Percentiles rank a stretch among this genome's conserved stretches.
phyloP scores from a whole-genome alignment of 1,140 invertebrate genomes.

The Ptiloglossa arizonensis region DNA sequence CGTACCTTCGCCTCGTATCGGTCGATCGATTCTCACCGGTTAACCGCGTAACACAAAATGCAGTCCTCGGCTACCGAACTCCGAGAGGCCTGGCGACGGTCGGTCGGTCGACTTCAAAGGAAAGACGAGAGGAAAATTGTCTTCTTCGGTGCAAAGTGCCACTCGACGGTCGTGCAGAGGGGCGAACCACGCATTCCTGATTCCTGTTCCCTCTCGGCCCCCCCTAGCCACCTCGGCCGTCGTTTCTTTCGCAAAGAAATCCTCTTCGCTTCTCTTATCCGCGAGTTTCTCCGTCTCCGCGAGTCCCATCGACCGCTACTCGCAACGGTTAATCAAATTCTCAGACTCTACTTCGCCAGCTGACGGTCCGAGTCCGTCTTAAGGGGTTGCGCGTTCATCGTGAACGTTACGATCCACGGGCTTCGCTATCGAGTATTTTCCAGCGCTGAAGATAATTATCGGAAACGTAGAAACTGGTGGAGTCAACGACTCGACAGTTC shows the following conservation, averaged over 20 bases:
- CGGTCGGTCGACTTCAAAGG: neutral
- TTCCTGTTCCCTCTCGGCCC: neutral
- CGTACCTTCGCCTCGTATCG: neutral
- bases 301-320: neutral
- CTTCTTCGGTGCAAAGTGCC: neutral
- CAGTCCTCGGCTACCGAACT: neutral
- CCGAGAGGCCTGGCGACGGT: neutral
- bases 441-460: no score
- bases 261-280: neutral
- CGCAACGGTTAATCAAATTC: neutral
- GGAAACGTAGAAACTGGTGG: no score
- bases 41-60: conserved; percentile 7
- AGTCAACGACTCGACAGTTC: no score
- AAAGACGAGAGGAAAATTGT: neutral
- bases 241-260: neutral
- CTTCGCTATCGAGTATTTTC: no score
- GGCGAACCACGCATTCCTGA: neutral
- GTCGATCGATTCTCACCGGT: neutral
- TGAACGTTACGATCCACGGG: no score
- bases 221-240: no score
- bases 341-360: neutral
- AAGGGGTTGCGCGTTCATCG: no score
- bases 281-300: neutral
- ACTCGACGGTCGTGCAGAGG: neutral
- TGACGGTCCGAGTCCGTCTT: neutral